Conservation (phyloP, 2,113 vertebrate genomes). For the Myrmecobius fasciatus region DNA sequence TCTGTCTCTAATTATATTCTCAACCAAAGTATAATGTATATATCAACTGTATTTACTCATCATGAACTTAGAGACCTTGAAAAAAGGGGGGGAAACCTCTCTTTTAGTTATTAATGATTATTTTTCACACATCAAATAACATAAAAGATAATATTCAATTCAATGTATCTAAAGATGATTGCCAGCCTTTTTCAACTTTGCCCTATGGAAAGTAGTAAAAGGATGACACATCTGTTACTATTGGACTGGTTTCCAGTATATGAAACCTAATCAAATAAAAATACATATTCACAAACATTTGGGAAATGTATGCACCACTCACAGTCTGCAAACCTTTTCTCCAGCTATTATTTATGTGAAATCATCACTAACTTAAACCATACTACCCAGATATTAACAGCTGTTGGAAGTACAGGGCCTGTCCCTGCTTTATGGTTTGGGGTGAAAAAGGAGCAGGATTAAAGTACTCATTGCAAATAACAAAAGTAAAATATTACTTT, state of each 20-base stretch:
- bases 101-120: slow-evolving; percentile 26
- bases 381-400: slow-evolving; percentile 74
- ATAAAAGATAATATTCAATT: slow-evolving; percentile 28
- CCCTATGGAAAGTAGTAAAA: slow-evolving; percentile 9
- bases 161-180: background rate
- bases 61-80: background rate
- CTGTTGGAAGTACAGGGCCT: slow-evolving; percentile 69
- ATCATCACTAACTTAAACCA: slow-evolving; percentile 57
- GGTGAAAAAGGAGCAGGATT: slow-evolving; percentile 77
- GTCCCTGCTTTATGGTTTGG: slow-evolving; percentile 75
- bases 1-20: slow-evolving; percentile 8
- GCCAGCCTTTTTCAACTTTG: background rate
- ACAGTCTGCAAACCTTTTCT: slow-evolving; percentile 65
- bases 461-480: slow-evolving; percentile 71
- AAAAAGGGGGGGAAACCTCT: background rate
- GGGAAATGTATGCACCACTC: slow-evolving; percentile 48
- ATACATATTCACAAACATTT: slow-evolving; percentile 13
- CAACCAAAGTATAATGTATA: background rate
- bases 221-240: slow-evolving; percentile 9
- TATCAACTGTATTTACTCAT: background rate
- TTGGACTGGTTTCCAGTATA: slow-evolving; percentile 20
- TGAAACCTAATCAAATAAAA: slow-evolving; percentile 49
- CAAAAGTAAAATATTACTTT: slow-evolving; percentile 78
- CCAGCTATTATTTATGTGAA: slow-evolving; percentile 69
- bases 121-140: background rate